A percentile compares a stretch with the other conserved stretches of the same genome.
These are phyloP conservation scores for Coturnix japonica DNA, from an alignment of 2,113 vertebrate genomes.

Conservation along the genomic window DNA sequence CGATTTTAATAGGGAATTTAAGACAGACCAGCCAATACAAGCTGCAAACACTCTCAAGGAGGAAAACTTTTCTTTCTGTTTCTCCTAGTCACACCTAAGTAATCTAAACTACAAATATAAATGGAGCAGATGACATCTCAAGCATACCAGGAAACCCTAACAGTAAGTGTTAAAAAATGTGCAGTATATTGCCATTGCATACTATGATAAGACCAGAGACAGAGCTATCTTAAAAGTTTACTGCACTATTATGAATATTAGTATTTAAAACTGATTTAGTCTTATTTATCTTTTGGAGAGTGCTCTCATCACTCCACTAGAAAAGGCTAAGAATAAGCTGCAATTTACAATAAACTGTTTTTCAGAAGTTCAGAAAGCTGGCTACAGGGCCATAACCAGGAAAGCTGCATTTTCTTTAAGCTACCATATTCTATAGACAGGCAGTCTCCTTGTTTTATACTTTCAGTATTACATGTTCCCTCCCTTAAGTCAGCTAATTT, in stretches of 20 bases:
- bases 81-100: background rate
- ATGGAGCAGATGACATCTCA: background rate
- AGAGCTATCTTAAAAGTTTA: background rate
- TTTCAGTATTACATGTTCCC: background rate
- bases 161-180: background rate
- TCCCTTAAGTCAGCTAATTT: slow-evolving; percentile 65
- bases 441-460: slow-evolving; percentile 31
- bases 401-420: slow-evolving; percentile 65
- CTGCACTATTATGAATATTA: background rate
- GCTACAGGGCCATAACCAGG: background rate
- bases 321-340: background rate
- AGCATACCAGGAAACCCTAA: background rate
- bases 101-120: background rate
- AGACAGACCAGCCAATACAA: background rate
- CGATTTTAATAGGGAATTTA: background rate
- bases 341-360: background rate
- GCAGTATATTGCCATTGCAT: background rate
- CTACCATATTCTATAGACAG: background rate
- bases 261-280: background rate
- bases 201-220: background rate
- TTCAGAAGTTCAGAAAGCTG: slow-evolving; percentile 30
- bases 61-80: background rate
- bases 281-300: background rate
- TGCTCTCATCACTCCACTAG: background rate
- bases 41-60: background rate